Base-by-base conservation (phyloP, 2,888 invertebrate genomes). In the Drosophila neotestacea region DNA sequence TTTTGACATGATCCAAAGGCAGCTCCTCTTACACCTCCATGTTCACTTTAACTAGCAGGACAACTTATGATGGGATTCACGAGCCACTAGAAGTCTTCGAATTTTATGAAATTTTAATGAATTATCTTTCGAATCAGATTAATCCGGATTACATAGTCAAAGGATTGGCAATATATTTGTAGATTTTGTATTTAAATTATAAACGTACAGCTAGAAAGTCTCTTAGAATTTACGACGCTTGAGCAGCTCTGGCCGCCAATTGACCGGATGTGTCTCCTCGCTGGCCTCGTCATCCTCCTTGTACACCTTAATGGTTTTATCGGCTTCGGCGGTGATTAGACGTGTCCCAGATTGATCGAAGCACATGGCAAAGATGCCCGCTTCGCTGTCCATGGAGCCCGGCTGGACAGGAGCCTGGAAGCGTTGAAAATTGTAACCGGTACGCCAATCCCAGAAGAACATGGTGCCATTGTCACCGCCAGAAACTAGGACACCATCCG, bases 261-360 rank as follows among this genome's bases (percentile, higher is more conserved):
- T 97, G 84, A 99, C 94, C 0, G 99, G 99, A 94, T 99, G 98
- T 0, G 96, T 95, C 89, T 99, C 99, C 93, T 99, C 99, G 0
- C 96, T 96, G 0, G 99, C 99, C 27, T 96, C 95, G 10, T 98
- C 98, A 92, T 99, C 99, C 93, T 99, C 99, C 91, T 97, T 97
- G 93, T 99, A 99, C 76, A 99, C 96, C 94, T 99, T 99, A 83
- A 99, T 98, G 0, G 99, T 99, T 93, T 99, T 99, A 93, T 99
- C 99, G 0, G 99, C 99, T 92, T 99, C 99, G 0, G 98, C 97
- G 0, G 99, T 98, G 80, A 99, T 97, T 72, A 99, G 95, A 22
- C 99, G 95, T 0, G 97, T 96, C 28, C 98, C 98, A n/a, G 98
- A 98, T 78, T 96, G 95, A 93, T 99, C 99, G 92, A 97, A 99